These are phyloP conservation scores for Isaurus tuberculatus DNA, from an alignment of 92 coral and sea anemone species.

Conservation along the genomic window DNA sequence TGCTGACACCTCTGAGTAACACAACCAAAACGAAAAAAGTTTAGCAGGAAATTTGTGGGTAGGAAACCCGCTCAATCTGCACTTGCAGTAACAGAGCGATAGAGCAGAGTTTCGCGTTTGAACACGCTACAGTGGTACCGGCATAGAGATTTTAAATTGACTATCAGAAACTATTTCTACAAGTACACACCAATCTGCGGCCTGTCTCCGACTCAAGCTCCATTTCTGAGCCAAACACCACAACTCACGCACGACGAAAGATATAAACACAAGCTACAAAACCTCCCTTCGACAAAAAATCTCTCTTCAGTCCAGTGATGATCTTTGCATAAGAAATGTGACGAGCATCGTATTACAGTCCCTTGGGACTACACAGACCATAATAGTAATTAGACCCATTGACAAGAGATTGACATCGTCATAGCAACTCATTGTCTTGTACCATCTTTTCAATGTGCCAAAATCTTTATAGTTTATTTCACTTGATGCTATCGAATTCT, in stretches of 20 bases:
- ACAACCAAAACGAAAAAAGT: constrained; percentile 48
- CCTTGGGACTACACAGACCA: constrained; percentile 83
- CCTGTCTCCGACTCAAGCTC: constrained; percentile 71
- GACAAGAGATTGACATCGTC: constrained; percentile 59
- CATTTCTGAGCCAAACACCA: constrained; percentile 73
- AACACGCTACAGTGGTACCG: constrained; percentile 29
- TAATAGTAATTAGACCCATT: constrained; percentile 63
- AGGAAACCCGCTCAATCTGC: constrained; percentile 32
- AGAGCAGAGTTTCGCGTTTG: constrained; percentile 26
- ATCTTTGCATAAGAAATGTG: constrained; percentile 17
- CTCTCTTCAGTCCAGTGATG: constrained; percentile 61
- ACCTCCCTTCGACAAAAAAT: constrained; percentile 48
- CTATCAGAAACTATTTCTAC: constrained; percentile 45
- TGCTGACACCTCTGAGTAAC: constrained; percentile 86
- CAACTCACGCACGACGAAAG: constrained; percentile 55
- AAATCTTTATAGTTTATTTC: neutral
- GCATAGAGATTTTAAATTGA: constrained; percentile 13
- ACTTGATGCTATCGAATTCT: neutral
- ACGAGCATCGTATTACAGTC: constrained; percentile 67
- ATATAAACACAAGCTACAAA: constrained; percentile 47
- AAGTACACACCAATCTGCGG: constrained; percentile 93
- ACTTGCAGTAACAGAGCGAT: neutral
- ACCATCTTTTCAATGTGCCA: neutral
- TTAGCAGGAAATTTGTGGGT: constrained; percentile 42
- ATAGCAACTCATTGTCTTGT: constrained; percentile 49